A percentile compares a stretch with the other conserved stretches of the same genome.
phyloP scores from a whole-genome alignment of 1,140 invertebrate species.

The Probaryconus sp. region DNA sequence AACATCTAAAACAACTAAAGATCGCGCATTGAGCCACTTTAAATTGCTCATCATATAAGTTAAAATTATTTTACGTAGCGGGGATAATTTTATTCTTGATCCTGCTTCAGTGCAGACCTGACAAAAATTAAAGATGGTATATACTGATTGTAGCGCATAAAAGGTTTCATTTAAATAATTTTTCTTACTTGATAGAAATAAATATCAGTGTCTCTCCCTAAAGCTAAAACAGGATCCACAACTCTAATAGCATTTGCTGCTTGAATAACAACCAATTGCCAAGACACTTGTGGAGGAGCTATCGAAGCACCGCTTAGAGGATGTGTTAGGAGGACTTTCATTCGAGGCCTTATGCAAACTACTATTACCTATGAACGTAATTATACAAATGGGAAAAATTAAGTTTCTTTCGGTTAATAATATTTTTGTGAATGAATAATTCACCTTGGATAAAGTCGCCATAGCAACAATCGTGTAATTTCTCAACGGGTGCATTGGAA shows the following conservation, averaged over 20 bases:
- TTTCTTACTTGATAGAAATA: constrained; percentile 88
- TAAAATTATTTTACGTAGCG: constrained; percentile 84
- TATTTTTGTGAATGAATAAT: not conserved
- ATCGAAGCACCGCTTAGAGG: constrained; percentile 81
- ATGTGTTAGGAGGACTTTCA: constrained; percentile 84
- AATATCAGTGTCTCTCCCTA: constrained; percentile 87
- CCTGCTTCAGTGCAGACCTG: constrained; percentile 74
- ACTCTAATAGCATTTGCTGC: constrained; percentile 85
- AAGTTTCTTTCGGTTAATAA: not conserved
- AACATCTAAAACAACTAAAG: constrained; percentile 90
- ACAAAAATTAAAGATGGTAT: constrained; percentile 19
- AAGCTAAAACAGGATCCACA: constrained; percentile 91
- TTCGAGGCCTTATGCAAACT: constrained; percentile 88
- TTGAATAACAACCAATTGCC: constrained; percentile 94
- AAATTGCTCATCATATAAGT: constrained; percentile 85
- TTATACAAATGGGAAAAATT: not conserved
- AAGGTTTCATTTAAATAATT: not conserved
- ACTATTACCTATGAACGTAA: constrained; percentile 83
- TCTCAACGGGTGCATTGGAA: constrained; percentile 85
- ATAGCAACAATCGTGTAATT: constrained; percentile 91
- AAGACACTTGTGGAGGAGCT: constrained; percentile 91
- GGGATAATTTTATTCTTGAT: constrained; percentile 80
- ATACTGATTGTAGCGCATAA: too few species aligned
- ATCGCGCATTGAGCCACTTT: constrained; percentile 93
- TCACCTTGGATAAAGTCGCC: constrained; percentile 93